Percentiles rank a stretch among this genome's conserved stretches.
These are phyloP conservation scores for Cephus pygmeus DNA, from an alignment of 2,888 invertebrate species.

Conservation along the genomic window DNA sequence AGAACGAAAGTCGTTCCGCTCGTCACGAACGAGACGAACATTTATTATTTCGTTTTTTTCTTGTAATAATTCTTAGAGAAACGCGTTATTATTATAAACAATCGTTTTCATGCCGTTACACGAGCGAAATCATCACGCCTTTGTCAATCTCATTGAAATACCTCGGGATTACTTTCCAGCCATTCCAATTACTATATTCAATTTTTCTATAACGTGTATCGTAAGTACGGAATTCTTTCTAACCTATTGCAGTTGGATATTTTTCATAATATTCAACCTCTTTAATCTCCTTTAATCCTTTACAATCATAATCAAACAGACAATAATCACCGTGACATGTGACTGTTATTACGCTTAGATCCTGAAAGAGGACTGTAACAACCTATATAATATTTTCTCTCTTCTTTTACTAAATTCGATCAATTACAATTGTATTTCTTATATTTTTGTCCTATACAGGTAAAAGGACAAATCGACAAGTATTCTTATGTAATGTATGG, in stretches of 20 bases:
- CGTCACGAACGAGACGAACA: not conserved
- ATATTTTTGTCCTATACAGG: not conserved
- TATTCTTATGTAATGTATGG: conserved; percentile 10
- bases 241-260: not conserved
- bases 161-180: not conserved
- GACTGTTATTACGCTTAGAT: not conserved
- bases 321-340: not conserved
- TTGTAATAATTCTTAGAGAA: not conserved
- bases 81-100: not conserved
- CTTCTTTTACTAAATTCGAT: not conserved
- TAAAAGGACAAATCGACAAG: not conserved
- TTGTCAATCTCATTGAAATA: not conserved
- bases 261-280: not conserved
- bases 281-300: not conserved
- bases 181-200: not conserved
- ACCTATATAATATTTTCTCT: not conserved
- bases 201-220: not conserved
- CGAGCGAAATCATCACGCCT: not conserved
- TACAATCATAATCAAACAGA: not conserved
- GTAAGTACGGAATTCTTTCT: not conserved
- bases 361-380: not conserved
- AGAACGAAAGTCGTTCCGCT: not conserved
- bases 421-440: not conserved
- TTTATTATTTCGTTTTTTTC: not conserved
- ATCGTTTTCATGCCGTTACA: not conserved